Percentiles rank a stretch among this genome's conserved stretches.
These are phyloP conservation scores for Anorthoa munda DNA, from an alignment of 2,888 invertebrate genomes.

Conservation along the genomic window DNA sequence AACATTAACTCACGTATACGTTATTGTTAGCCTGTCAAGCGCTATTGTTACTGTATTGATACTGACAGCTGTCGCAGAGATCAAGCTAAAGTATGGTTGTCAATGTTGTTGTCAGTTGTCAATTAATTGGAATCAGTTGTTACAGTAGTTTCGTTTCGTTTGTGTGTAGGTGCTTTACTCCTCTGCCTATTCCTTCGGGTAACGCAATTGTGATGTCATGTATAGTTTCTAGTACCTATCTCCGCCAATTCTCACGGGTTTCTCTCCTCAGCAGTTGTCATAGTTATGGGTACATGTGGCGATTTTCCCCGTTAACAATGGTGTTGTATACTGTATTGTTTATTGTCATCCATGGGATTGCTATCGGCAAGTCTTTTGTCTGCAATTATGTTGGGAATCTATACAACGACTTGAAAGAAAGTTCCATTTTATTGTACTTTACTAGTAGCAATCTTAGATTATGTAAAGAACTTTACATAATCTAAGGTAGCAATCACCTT, in stretches of 20 bases:
- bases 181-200: neutral
- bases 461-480: too few relatives aligned
- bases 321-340: conserved; percentile 41
- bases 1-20: too few relatives aligned
- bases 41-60: too few relatives aligned
- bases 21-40: too few relatives aligned
- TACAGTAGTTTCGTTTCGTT: too few relatives aligned
- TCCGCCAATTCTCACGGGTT: conserved; percentile 60
- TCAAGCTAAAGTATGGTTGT: too few relatives aligned
- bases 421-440: neutral
- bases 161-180: neutral
- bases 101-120: too few relatives aligned
- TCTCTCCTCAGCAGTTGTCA: conserved; percentile 55
- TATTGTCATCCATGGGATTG: conserved; percentile 49
- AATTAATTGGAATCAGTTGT: too few relatives aligned
- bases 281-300: conserved; percentile 20
- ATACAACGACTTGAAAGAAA: conserved; percentile 6
- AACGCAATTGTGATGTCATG: neutral
- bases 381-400: conserved; percentile 30
- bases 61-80: too few relatives aligned
- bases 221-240: conserved; percentile 35
- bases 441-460: too few relatives aligned
- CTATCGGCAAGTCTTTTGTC: conserved; percentile 37
- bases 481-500: neutral
- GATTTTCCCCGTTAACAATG: conserved; percentile 57